Evolutionary conservation across 2,797 vertebrate species (phyloP), one percentile per base, ranked within the genome.

Genomic region (Semotilus atromaculatus): DNA sequence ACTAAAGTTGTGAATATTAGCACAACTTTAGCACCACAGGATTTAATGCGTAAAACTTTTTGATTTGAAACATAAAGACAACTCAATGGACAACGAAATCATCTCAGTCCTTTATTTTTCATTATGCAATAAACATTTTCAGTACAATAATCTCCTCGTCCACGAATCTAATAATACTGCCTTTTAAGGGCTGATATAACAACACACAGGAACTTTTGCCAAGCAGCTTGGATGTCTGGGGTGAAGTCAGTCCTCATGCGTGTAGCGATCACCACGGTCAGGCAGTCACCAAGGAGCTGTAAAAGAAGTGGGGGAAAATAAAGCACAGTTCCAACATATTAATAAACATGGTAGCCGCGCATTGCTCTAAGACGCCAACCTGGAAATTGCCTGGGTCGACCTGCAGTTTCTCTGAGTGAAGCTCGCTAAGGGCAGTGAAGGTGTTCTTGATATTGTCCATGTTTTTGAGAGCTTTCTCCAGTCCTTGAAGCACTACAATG

Each of bases 321-420:
- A 60, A 62, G n/a, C 75, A 43, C 36, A 31, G 75, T 40, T 45
- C n/a, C 10, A 62, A 62, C 10, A 45, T 43, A 43, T 43, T 7
- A 13, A 43, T 3, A 36, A 62, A 43, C 5, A 29, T 60, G 3
- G 13, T 26, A 76, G 53, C 7, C 4, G 53, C 7, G 38, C 74
- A 48, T 48, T 60, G 23, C 7, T 26, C 0, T 76, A 53, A 76
- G 53, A 19, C 13, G 1, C 34, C 5, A 90, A 95, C 94, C 90
- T 21, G 96, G 93, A 97, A 97, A 93, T 97, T 97, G 92, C 97
- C 96, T 0, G 97, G 97, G 88, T 98, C 96, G 80, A 97, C 95
- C 0, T 97, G 96, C 83, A 97, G 94, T 74, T 94, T 96, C 85
- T 96, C 95, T 0, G 96, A 97, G 92, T 97, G 96, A 89, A 96